Evolutionary conservation across 1,140 invertebrate genomes (phyloP).

Genomic region (Portunus trituberculatus): DNA sequence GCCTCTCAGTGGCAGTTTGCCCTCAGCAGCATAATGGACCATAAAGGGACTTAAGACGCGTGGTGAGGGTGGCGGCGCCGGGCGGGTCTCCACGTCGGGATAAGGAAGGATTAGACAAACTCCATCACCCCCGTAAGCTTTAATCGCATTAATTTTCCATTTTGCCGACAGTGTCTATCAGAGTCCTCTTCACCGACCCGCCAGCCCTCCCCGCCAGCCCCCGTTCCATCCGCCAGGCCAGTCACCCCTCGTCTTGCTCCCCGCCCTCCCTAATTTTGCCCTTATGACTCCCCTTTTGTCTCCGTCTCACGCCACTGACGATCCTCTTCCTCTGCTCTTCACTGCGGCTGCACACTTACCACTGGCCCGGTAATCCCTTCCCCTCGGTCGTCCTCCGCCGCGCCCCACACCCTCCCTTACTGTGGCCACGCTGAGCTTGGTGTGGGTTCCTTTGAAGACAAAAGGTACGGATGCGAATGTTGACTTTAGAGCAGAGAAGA

Average conservation of each 20-base stretch:
- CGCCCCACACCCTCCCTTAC: not conserved
- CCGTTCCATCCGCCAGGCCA: not conserved
- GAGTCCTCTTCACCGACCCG: not conserved
- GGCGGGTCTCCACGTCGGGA: not conserved
- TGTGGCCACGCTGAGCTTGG: not conserved
- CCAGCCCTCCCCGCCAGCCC: not conserved
- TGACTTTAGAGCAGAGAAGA: not conserved
- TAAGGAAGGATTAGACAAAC: constrained; percentile 50
- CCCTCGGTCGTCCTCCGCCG: not conserved
- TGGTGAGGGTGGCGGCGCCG: constrained; percentile 32
- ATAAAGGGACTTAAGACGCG: constrained; percentile 39
- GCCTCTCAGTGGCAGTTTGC: constrained; percentile 6
- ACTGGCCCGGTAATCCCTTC: not conserved
- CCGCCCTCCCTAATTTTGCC: not conserved
- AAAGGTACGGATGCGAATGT: not conserved
- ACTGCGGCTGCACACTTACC: not conserved
- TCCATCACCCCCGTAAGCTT: constrained; percentile 40
- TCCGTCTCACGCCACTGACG: not conserved
- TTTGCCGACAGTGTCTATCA: constrained; percentile 60
- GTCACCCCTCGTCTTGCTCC: not conserved
- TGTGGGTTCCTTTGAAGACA: not conserved
- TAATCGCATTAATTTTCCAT: constrained; percentile 66
- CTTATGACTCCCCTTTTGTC: not conserved
- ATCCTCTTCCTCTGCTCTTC: constrained; percentile 16
- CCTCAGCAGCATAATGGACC: constrained; percentile 28